Percentiles rank a stretch among this genome's conserved stretches.
These are phyloP conservation scores for Drosophila leontia DNA, from an alignment of 1,140 invertebrate genomes.

Conservation along the genomic window DNA sequence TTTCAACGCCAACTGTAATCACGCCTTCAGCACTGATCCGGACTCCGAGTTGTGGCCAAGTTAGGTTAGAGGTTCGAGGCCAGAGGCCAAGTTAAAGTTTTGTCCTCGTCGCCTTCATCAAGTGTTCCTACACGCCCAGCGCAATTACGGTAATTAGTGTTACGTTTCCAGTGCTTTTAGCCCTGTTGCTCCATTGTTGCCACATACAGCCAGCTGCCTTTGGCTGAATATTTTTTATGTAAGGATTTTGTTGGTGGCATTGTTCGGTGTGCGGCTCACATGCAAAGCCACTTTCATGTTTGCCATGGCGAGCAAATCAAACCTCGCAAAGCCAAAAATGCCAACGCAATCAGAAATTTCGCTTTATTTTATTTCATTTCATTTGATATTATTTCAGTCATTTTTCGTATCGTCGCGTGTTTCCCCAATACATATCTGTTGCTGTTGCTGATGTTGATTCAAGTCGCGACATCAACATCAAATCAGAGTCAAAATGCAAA, in stretches of 20 bases:
- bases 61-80: slow-evolving; percentile 47
- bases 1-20: slow-evolving; percentile 7
- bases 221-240: slow-evolving; percentile 10
- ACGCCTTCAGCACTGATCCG: slow-evolving; percentile 50
- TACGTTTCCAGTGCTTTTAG: slow-evolving; percentile 50
- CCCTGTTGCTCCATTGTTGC: slow-evolving; percentile 28
- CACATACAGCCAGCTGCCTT: slow-evolving; percentile 22
- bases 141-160: slow-evolving; percentile 79
- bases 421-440: slow-evolving; percentile 32
- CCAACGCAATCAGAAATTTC: slow-evolving; percentile 72
- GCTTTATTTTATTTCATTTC: slow-evolving; percentile 52
- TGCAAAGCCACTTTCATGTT: slow-evolving; percentile 77
- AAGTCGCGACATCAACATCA: slow-evolving; percentile 71
- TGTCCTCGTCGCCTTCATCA: slow-evolving; percentile 75
- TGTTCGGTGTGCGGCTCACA: slow-evolving; percentile 39
- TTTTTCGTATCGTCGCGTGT: slow-evolving; percentile 63
- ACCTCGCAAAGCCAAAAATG: slow-evolving; percentile 44
- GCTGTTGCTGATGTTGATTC: slow-evolving; percentile 59
- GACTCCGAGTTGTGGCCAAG: slow-evolving; percentile 17
- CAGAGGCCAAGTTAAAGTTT: slow-evolving; percentile 76
- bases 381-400: slow-evolving; percentile 61
- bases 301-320: slow-evolving; percentile 42
- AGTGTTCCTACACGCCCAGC: slow-evolving; percentile 70
- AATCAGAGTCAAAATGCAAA: slow-evolving; percentile 60
- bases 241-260: slow-evolving; percentile 8